Conservation (phyloP, 2,888 invertebrate genomes). For the Mermis nigrescens region DNA sequence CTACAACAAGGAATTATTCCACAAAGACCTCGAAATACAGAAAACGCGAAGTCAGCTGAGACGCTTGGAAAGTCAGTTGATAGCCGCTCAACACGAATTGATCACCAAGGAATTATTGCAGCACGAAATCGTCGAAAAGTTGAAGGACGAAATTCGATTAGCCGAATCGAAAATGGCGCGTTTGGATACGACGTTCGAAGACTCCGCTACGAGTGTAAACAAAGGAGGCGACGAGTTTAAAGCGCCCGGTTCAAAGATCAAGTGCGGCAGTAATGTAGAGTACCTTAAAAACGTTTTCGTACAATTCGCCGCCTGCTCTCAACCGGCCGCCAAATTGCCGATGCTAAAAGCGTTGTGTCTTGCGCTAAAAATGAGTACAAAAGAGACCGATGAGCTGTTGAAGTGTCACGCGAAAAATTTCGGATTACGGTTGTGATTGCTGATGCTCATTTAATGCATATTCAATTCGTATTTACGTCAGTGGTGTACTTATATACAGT, state of each 20-base stretch:
- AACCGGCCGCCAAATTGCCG: slow-evolving; percentile 49
- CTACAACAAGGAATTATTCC: slow-evolving; percentile 59
- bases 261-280: slow-evolving; percentile 67
- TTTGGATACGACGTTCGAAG: neutral
- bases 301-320: slow-evolving; percentile 53
- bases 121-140: slow-evolving; percentile 42
- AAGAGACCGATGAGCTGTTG: slow-evolving; percentile 38
- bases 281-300: slow-evolving; percentile 74
- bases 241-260: slow-evolving; percentile 38
- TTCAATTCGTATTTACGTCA: too few species aligned
- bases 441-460: too few species aligned
- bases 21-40: slow-evolving; percentile 57
- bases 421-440: too few species aligned
- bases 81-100: slow-evolving; percentile 39
- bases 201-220: slow-evolving; percentile 35
- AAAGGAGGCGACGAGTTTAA: slow-evolving; percentile 11
- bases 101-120: slow-evolving; percentile 31
- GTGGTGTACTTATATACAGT: too few species aligned
- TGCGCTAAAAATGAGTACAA: slow-evolving; percentile 57
- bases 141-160: slow-evolving; percentile 43
- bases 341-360: slow-evolving; percentile 68
- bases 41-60: slow-evolving; percentile 52
- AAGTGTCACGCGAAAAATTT: neutral
- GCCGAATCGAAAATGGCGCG: slow-evolving; percentile 1
- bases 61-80: slow-evolving; percentile 38